phyloP scores from a whole-genome alignment of 2,888 invertebrate genomes.

The Noctua comes region DNA sequence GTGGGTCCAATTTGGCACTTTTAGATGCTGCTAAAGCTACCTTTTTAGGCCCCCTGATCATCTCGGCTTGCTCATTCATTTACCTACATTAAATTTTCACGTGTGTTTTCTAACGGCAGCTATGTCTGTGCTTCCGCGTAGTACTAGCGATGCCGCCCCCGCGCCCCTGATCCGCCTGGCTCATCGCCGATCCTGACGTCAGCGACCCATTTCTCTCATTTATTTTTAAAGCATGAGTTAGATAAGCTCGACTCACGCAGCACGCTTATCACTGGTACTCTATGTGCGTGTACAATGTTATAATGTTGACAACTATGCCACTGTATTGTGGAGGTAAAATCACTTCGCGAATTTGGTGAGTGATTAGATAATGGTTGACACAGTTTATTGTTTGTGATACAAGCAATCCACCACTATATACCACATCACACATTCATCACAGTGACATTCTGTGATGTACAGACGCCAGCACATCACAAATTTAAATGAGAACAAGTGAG shows the following conservation, averaged over 20 bases:
- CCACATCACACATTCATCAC: not conserved
- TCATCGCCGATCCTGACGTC: not conserved
- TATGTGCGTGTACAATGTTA: not conserved
- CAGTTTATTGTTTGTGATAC: slow-evolving; percentile 1
- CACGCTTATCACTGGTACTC: slow-evolving; percentile 17
- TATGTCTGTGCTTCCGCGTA: slow-evolving; percentile 15
- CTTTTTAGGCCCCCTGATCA: not conserved
- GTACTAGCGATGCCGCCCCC: not conserved
- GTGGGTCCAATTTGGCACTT: not conserved
- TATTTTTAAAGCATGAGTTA: slow-evolving; percentile 36
- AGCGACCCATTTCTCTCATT: slow-evolving; percentile 32
- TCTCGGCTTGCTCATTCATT: not conserved
- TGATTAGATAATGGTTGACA: slow-evolving; percentile 50
- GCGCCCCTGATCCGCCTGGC: not conserved
- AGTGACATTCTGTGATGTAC: not conserved
- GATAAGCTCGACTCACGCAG: slow-evolving; percentile 20
- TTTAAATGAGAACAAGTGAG: too few species aligned
- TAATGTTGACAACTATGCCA: not conserved
- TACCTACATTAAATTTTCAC: not conserved
- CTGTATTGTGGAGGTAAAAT: not conserved
- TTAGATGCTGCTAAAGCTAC: not conserved
- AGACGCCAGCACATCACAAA: too few species aligned
- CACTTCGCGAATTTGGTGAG: slow-evolving; percentile 14
- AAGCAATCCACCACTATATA: not conserved
- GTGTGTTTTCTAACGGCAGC: not conserved